Percentiles rank a stretch among this genome's conserved stretches.
Evolutionary conservation across 2,797 vertebrate genomes (phyloP).

Genomic region (Melanitta fusca): DNA sequence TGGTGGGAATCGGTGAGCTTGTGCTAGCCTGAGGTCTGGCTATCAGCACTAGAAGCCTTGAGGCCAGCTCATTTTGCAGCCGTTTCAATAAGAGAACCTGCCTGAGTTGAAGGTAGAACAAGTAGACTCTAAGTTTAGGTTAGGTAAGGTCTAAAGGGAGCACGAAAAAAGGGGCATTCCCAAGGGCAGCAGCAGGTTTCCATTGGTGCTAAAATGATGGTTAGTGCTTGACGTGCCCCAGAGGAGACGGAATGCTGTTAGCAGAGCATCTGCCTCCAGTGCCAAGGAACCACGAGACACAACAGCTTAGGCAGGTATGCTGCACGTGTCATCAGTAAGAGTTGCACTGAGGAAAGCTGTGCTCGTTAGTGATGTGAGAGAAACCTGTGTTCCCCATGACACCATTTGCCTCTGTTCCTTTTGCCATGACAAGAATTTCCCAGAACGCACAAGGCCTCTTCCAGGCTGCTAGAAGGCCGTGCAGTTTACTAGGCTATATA

Average conservation of each 20-base stretch:
- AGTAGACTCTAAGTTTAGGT: background rate
- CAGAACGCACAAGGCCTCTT: background rate
- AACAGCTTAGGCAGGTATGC: background rate
- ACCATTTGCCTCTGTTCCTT: background rate
- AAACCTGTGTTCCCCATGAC: background rate
- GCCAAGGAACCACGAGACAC: background rate
- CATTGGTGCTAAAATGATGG: background rate
- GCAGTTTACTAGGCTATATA: background rate
- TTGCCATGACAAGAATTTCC: background rate
- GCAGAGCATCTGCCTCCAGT: background rate
- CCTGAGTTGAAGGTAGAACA: background rate
- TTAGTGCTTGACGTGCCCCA: background rate
- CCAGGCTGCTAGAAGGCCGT: background rate
- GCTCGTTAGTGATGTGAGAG: fast-evolving
- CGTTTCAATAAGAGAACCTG: background rate
- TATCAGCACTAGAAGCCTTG: background rate
- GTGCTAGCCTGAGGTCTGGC: no score
- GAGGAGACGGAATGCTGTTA: background rate
- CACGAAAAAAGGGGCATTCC: background rate
- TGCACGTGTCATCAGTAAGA: fast-evolving
- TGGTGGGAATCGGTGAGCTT: fast-evolving
- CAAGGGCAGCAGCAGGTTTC: background rate
- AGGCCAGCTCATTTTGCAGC: background rate
- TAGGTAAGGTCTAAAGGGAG: background rate
- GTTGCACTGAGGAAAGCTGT: background rate